phyloP scores from a whole-genome alignment of 2,888 invertebrate species.

The Clusia tigrina region DNA sequence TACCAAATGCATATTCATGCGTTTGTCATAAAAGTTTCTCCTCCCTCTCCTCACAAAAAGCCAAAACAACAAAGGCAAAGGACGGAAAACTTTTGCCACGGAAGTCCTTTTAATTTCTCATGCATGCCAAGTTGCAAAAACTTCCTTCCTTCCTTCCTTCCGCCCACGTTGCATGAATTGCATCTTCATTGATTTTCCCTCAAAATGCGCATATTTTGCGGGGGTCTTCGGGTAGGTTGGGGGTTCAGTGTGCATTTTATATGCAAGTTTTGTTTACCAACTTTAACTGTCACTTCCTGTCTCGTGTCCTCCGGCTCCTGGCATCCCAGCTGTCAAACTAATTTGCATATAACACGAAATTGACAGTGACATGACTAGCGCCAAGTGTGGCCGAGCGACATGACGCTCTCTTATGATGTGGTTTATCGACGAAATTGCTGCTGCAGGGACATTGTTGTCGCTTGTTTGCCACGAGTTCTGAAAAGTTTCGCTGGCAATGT shows the following conservation, averaged over 20 bases:
- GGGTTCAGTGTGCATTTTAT: neutral
- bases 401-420: neutral
- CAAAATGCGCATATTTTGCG: neutral
- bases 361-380: slow-evolving; percentile 3
- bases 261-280: slow-evolving; percentile 4
- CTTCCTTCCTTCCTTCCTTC: no score
- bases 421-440: neutral
- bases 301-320: neutral
- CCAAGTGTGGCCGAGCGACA: no score
- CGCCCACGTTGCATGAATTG: neutral
- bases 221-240: neutral
- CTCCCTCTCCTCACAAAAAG: neutral
- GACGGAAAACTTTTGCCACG: neutral
- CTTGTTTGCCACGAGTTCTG: neutral
- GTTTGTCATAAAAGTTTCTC: neutral
- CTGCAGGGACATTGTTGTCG: no score
- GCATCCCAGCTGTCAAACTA: neutral
- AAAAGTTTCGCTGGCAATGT: no score
- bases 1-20: slow-evolving; percentile 7
- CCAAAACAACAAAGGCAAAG: neutral
- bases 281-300: neutral
- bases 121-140: no score
- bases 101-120: slow-evolving; percentile 5
- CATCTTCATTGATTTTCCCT: slow-evolving; percentile 2
- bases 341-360: slow-evolving; percentile 10